Conservation (phyloP, 2,113 vertebrate genomes). For the Polyodon spathula region DNA sequence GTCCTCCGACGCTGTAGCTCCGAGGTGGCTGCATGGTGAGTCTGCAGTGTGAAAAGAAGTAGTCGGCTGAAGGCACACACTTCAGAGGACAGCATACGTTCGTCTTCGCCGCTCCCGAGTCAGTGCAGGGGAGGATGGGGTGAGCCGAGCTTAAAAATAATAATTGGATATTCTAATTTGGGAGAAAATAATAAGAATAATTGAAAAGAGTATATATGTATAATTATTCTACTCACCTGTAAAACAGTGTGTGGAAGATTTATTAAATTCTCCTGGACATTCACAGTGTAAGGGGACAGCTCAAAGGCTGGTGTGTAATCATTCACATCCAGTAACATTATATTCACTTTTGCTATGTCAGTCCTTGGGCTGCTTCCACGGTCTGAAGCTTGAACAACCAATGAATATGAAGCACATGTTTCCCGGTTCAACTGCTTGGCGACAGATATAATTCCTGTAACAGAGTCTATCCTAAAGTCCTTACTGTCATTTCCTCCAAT, state of each 20-base stretch:
- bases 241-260: constrained; percentile 69
- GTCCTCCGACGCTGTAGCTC: too few species aligned
- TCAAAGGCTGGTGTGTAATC: constrained; percentile 82
- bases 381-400: constrained; percentile 77
- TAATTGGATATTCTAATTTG: too few species aligned
- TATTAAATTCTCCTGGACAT: constrained; percentile 74
- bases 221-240: constrained; percentile 73
- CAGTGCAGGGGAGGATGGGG: too few species aligned
- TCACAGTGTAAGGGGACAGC: constrained; percentile 79
- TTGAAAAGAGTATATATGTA: constrained; percentile 7
- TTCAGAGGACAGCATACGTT: too few species aligned
- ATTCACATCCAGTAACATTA: constrained; percentile 76
- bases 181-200: too few species aligned
- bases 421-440: constrained; percentile 83
- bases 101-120: too few species aligned
- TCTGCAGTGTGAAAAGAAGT: too few species aligned
- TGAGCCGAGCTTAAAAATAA: too few species aligned
- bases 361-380: constrained; percentile 76
- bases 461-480: constrained; percentile 84
- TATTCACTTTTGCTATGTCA: constrained; percentile 64
- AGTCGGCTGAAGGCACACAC: too few species aligned
- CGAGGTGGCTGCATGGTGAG: too few species aligned
- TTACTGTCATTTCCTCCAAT: constrained; percentile 50
- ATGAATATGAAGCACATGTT: constrained; percentile 50
- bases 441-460: constrained; percentile 80